These are phyloP conservation scores for Halichoerus grypus DNA, from an alignment of 2,113 vertebrate genomes.

Conservation along the genomic window DNA sequence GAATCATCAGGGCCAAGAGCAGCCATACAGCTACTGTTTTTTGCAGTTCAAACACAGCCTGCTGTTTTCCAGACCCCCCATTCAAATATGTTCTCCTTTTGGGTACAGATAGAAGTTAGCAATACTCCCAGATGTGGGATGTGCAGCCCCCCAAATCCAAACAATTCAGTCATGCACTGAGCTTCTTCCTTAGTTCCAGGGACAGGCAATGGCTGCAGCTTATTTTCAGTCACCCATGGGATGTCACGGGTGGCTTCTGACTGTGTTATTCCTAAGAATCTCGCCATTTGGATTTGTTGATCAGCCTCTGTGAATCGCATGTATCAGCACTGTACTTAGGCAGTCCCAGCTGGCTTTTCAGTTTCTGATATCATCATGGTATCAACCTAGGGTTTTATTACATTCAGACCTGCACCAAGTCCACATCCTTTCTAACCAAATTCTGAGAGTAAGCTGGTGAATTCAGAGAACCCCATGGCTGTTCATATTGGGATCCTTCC, in stretches of 20 bases:
- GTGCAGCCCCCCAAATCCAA: neutral
- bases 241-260: neutral
- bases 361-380: neutral
- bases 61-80: neutral
- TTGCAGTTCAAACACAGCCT: fast-evolving
- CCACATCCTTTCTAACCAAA: neutral
- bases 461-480: neutral
- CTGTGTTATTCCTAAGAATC: fast-evolving
- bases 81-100: neutral
- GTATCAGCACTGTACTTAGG: fast-evolving
- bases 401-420: neutral
- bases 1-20: neutral
- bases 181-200: neutral
- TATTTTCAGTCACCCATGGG: fast-evolving
- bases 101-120: fast-evolving
- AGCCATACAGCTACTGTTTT: fast-evolving
- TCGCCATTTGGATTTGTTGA: fast-evolving
- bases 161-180: fast-evolving
- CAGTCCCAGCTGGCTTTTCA: too few species aligned
- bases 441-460: neutral
- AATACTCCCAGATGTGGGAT: fast-evolving
- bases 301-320: neutral
- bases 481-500: neutral
- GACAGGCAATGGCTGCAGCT: too few species aligned
- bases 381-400: neutral